Conservation (phyloP, 2,888 invertebrate species). For the Limnephilus marmoratus region DNA sequence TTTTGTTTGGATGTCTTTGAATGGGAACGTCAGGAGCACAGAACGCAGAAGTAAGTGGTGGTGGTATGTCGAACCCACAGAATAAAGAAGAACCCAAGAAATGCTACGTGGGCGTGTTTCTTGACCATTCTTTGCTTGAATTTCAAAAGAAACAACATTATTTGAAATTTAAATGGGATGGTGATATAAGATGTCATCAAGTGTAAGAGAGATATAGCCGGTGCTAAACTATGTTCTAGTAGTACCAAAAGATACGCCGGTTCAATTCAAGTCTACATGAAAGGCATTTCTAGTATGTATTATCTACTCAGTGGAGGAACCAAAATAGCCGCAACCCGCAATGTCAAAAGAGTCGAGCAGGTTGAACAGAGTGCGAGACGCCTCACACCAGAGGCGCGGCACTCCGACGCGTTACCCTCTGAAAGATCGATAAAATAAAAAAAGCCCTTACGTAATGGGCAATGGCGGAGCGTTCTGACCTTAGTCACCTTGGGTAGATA, state of each 20-base stretch:
- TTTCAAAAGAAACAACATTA: too few species aligned
- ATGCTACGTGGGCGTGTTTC: too few species aligned
- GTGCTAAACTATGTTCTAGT: too few species aligned
- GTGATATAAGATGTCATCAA: too few species aligned
- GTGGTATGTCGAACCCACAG: too few species aligned
- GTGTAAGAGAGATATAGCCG: too few species aligned
- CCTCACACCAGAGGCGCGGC: constrained; percentile 8
- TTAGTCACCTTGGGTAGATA: neutral
- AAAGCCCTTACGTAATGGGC: neutral
- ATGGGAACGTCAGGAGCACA: neutral
- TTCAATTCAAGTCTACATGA: too few species aligned
- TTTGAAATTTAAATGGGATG: too few species aligned
- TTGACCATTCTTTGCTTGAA: too few species aligned
- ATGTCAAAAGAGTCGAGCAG: constrained; percentile 22
- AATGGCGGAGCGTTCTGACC: neutral
- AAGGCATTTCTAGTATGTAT: too few species aligned
- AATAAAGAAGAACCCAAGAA: too few species aligned
- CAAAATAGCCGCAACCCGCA: neutral
- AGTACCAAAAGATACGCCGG: too few species aligned
- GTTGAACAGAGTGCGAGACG: neutral
- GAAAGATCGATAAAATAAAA: neutral
- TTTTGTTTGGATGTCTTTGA: neutral
- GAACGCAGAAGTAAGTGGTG: neutral
- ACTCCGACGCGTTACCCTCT: constrained; percentile 6
- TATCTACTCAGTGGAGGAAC: neutral